Base-by-base conservation (phyloP, 2,113 vertebrate species). In the Carassius auratus region DNA sequence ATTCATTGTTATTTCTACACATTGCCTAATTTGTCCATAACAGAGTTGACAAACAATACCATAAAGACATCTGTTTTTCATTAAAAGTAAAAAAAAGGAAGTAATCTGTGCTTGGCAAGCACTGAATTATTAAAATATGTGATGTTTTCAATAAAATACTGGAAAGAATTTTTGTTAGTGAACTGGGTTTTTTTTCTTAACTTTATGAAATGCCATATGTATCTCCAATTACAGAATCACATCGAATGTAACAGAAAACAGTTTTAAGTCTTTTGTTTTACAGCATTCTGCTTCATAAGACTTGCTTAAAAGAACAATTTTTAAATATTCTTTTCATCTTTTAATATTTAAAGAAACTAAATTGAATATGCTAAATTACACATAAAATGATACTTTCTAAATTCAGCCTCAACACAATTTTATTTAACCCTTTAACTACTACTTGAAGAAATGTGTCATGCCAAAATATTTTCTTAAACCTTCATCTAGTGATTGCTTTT, bases 381-480 rank as follows among this genome's bases (percentile, higher is more conserved):
- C 23, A 64, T 30, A 5, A 66, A 66, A 66, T 14, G 0, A 64
- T 30, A 30, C 12, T 64, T 30, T 12, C n/a, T 30, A 14, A 64
- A 64, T 14, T 14, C 4, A 64, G 62, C 62, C 23, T 26, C 12
- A 30, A 64, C 23, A 64, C 23, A 64, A 30, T 26, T 26, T 2
- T 14, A 12, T 64, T 64, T 64, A 71, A 38, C 33, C 17, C 33
- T 71, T 71, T 10, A 38, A 71, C 68, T 10, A 17, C 26, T 42
- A 71, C 36, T 42, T 38, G 0, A 42, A 38, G 1, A 42, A 71
- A 38, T 71, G 5, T 3, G 36, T 21, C 36, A 42, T 1, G 19
- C 17, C 36, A 19, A 71, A 71, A 42, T 71, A 71, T 42, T 71
- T 42, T 71, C 69, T 42, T 73, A 73, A n/a, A 71, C 36, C 69